Base-by-base conservation (phyloP, 1,140 invertebrate genomes). In the Pseudomyrmex dendroicus region DNA sequence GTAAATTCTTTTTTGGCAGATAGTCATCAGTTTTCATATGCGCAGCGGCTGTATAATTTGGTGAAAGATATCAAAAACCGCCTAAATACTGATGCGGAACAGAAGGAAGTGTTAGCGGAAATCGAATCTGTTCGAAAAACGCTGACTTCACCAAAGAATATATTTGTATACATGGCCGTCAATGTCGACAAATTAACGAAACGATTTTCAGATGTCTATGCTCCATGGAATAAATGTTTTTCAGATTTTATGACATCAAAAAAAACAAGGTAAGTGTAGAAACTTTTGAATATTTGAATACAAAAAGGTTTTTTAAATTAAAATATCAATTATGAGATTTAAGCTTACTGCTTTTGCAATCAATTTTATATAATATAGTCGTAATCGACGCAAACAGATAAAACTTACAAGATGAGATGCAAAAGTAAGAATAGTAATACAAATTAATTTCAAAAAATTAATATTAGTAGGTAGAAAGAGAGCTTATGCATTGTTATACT, bases 101-200 rank as follows among this genome's bases (percentile, higher is more conserved):
- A 95, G n/a, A 90, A 94, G 68, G 94, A 95, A 85, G 95, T 97
- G 15, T 84, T 96, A 15, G 91, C 90, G 70, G 95, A 96, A 85
- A 95, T 98, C 8, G 95, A 96, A 82, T 88, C 91, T n/a, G 92
- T 98, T 2, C 94, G 96, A 80, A 93, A 94, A 56, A 92, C 93
- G 2, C 92, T 98, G 7, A 96, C 96, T 0, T 88, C 94, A 44
- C 94, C 95, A 0, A 91, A 94, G 35, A 96, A 96, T 90, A 90
- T 97, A 17, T 95, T 95, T 76, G 90, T 98, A 8, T 96, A 98
- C 89, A 93, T 98, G 72, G 96, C 97, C 17, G 95, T 96, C 0
- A 96, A 98, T 92, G 94, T 98, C 0, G 95, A 96, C 7, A 95
- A 93, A 88, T 91, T 97, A 52, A 91, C 93, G 8, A 73, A 80